Base-by-base conservation (phyloP, 2,888 invertebrate genomes). In the Vanessa cardui region DNA sequence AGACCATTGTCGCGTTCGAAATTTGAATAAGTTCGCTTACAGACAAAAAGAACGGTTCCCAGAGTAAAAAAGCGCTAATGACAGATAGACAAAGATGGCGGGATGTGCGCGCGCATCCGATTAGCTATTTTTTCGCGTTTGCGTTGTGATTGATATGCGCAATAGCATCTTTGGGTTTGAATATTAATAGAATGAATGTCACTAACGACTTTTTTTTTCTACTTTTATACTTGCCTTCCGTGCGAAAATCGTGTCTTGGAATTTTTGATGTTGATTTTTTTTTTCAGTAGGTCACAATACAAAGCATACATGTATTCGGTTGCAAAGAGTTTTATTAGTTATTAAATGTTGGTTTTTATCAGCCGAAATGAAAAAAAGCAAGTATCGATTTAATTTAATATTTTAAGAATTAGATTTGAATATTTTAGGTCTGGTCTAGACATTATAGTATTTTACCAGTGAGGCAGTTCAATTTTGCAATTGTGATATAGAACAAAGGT, bases 101-200 rank as follows among this genome's bases (percentile, higher is more conserved):
- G 85, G 89, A 84, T 89, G 88, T 87, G 92, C 83, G 76, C 82
- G 78, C 83, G 90, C 90, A 91, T 91, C 79, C 77, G 82, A 91
- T 91, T 89, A 89, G 82, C 82, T 82, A 77, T 86, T 90, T 87
- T 81, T 89, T 87, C 84, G 80, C 88, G 89, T 87, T 88, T 86
- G 86, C 82, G 78, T 71, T 73, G 86, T 89, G 90, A 90, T 91
- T 92, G 92, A 92, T 92, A 92, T 90, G 91, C 90, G 88, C 85
- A 90, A 91, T 90, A 82, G 77, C 80, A 85, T 85, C 80, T 75
- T 73, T 83, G 81, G 56, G 33, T 86, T 87, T 91, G 90, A 90
- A 91, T 92, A 90, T 89, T 89, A 87, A 90, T 86, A 77, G 47
- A 84, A 83, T 86, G 83, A 88, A 89, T 87, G 88, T 88, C 84